A percentile compares a stretch with the other conserved stretches of the same genome.
Conservation (phyloP, 2,113 vertebrate species). For the Podocnemis expansa region DNA sequence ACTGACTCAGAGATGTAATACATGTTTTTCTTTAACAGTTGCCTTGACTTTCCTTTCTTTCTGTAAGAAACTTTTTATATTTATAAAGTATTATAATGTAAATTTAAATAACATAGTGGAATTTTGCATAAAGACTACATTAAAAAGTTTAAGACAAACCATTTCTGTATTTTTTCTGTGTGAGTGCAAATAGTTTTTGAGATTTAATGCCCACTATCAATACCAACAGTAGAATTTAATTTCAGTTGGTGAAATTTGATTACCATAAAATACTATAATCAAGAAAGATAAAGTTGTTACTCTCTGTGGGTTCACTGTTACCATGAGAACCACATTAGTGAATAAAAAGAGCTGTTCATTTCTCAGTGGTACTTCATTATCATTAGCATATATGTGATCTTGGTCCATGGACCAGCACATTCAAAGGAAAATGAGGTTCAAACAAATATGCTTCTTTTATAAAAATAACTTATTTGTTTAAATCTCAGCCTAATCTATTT, state of each 20-base stretch:
- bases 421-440: not conserved
- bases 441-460: not conserved
- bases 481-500: not conserved
- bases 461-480: not conserved
- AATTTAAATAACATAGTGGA: not conserved
- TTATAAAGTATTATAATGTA: not conserved
- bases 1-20: not conserved
- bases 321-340: not conserved
- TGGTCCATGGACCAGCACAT: not conserved
- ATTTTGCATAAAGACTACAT: not conserved
- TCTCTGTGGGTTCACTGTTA: not conserved
- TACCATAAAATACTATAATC: not conserved
- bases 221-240: not conserved
- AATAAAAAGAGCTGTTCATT: conserved; percentile 3
- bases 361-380: not conserved
- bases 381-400: not conserved
- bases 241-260: not conserved
- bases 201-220: not conserved
- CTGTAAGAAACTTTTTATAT: not conserved
- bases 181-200: not conserved
- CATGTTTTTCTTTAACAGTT: not conserved
- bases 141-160: not conserved
- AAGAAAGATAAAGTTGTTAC: not conserved
- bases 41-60: not conserved
- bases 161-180: not conserved